Percentiles rank a stretch among this genome's conserved stretches.
Conservation (phyloP, 2,797 vertebrate species). For the Morelia viridis region DNA sequence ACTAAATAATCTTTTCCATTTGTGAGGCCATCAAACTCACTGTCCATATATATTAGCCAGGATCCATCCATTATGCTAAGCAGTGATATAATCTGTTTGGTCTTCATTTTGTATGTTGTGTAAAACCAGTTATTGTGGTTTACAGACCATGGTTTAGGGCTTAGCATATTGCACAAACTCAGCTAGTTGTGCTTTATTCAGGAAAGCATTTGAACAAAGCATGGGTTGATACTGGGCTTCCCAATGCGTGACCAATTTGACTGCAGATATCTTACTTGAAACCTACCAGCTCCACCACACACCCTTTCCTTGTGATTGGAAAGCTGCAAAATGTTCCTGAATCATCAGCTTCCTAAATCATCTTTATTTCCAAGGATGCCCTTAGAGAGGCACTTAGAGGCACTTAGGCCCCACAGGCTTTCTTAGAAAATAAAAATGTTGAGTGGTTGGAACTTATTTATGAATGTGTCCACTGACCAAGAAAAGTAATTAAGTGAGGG, state of each 20-base stretch:
- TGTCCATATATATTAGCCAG: not conserved
- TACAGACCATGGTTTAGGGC: no score
- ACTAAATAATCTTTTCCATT: not conserved
- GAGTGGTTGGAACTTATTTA: not conserved
- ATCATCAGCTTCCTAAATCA: not conserved
- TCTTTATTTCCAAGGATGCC: not conserved
- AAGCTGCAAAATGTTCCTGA: not conserved
- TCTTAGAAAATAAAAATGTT: not conserved
- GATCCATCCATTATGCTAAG: not conserved
- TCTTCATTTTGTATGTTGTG: not conserved
- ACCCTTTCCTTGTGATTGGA: not conserved
- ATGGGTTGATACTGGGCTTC: not conserved
- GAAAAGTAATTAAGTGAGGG: not conserved
- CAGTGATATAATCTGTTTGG: not conserved
- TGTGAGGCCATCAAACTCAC: not conserved
- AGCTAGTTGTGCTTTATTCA: not conserved
- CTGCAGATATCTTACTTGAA: not conserved
- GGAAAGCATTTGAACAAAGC: not conserved
- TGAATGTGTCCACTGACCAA: not conserved
- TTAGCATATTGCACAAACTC: no score
- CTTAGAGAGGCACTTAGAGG: not conserved
- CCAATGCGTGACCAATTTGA: not conserved
- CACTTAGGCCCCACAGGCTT: not conserved
- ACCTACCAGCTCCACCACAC: not conserved
- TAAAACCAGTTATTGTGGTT: not conserved